A percentile compares a stretch with the other conserved stretches of the same genome.
phyloP scores from a whole-genome alignment of 2,113 vertebrate species.

The Microtus pennsylvanicus region DNA sequence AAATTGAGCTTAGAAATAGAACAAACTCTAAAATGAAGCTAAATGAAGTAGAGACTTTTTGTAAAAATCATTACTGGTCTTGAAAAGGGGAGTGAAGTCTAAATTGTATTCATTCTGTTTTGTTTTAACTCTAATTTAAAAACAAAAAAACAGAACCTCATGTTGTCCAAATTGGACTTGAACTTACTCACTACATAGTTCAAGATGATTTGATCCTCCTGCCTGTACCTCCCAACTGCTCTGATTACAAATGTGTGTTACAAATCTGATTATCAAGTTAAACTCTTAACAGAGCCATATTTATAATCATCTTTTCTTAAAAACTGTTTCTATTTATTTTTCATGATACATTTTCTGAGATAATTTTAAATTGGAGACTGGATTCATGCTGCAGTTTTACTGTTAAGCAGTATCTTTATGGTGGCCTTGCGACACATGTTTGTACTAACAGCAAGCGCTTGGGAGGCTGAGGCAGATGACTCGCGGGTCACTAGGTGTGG shows the following conservation, averaged over 20 bases:
- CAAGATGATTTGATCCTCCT: not conserved
- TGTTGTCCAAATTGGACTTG: not conserved
- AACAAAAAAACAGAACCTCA: not conserved
- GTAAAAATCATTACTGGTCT: not conserved
- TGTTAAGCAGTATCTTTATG: not conserved
- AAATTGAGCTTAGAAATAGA: constrained; percentile 47
- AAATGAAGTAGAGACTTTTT: not conserved
- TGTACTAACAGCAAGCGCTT: not conserved
- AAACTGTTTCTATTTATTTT: constrained; percentile 38
- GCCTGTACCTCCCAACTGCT: not conserved
- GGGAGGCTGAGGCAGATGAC: not conserved
- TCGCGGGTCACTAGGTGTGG: not conserved
- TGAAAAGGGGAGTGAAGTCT: not conserved
- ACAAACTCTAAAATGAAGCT: not conserved
- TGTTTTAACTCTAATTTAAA: not conserved
- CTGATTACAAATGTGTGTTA: not conserved
- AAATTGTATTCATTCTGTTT: constrained; percentile 6
- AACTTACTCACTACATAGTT: not conserved
- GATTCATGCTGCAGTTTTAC: not conserved
- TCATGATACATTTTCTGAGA: constrained; percentile 1
- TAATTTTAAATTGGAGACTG: constrained; percentile 52
- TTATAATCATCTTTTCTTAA: constrained; percentile 23
- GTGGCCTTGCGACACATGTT: not conserved
- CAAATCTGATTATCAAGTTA: not conserved
- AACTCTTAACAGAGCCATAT: constrained; percentile 14